These are phyloP conservation scores for Caenorhabditis zanzibari DNA, from an alignment of 2,888 invertebrate species.

Conservation along the genomic window DNA sequence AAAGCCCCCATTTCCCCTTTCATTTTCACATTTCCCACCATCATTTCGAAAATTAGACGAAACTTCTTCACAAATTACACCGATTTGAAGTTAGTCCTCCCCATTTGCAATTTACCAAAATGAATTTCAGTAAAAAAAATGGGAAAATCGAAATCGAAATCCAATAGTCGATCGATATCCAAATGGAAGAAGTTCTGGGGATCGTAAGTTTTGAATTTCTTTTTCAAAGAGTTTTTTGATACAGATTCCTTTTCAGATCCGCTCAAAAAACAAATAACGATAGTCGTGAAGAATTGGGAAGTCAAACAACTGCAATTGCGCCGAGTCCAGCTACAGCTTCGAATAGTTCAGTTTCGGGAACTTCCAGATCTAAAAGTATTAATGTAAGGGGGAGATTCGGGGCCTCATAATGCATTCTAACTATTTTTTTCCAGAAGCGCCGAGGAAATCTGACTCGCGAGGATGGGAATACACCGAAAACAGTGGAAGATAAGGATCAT, in stretches of 20 bases:
- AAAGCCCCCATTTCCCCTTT: no score
- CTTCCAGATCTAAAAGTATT: slow-evolving; percentile 9
- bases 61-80: slow-evolving; percentile 31
- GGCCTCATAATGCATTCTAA: neutral
- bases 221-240: neutral
- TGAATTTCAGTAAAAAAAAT: slow-evolving; percentile 34
- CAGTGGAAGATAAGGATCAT: neutral
- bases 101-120: no score
- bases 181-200: slow-evolving; percentile 11
- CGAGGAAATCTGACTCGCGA: neutral
- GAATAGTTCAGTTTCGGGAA: neutral
- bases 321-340: neutral
- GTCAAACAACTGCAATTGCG: slow-evolving; percentile 1
- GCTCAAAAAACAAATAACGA: slow-evolving; percentile 4
- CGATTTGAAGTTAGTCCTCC: slow-evolving; percentile 25
- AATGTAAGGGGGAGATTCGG: neutral
- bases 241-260: neutral
- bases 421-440: neutral
- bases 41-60: slow-evolving; percentile 6
- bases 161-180: slow-evolving; percentile 18
- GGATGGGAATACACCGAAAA: slow-evolving; percentile 6
- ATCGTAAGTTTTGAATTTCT: neutral
- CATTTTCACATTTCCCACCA: neutral
- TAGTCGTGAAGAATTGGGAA: slow-evolving; percentile 12
- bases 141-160: slow-evolving; percentile 43